A percentile compares a stretch with the other conserved stretches of the same genome.
These are phyloP conservation scores for Rynchops niger DNA, from an alignment of 2,113 vertebrate species.

Conservation along the genomic window DNA sequence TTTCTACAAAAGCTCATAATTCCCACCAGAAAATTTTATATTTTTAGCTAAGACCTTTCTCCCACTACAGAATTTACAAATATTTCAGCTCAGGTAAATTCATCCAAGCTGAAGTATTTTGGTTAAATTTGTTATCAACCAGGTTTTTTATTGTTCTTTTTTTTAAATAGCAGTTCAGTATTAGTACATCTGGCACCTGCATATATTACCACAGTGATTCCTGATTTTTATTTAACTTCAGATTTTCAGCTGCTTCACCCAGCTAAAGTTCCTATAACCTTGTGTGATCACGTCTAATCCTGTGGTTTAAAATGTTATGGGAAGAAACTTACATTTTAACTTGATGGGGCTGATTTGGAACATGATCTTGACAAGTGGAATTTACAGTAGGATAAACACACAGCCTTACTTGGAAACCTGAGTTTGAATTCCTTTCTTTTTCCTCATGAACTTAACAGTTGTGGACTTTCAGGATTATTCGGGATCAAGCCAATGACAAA, in stretches of 20 bases:
- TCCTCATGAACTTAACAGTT: not conserved
- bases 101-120: not conserved
- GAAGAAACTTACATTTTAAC: not conserved
- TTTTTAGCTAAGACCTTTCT: not conserved
- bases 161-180: not conserved
- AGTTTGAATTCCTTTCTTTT: not conserved
- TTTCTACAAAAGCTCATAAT: not conserved
- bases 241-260: not conserved
- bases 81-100: not conserved
- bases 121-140: not conserved
- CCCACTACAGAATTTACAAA: not conserved
- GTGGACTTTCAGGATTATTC: not conserved
- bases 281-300: not conserved
- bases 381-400: not conserved
- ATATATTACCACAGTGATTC: not conserved
- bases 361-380: not conserved
- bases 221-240: not conserved
- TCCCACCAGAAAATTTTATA: not conserved
- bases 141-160: not conserved
- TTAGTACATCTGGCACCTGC: not conserved
- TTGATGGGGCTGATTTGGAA: not conserved
- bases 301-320: not conserved
- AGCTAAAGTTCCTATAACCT: not conserved
- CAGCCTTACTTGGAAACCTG: not conserved
- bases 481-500: not conserved